Evolutionary conservation across 2,888 invertebrate genomes (phyloP).

Genomic region (Drosophila prolongata): DNA sequence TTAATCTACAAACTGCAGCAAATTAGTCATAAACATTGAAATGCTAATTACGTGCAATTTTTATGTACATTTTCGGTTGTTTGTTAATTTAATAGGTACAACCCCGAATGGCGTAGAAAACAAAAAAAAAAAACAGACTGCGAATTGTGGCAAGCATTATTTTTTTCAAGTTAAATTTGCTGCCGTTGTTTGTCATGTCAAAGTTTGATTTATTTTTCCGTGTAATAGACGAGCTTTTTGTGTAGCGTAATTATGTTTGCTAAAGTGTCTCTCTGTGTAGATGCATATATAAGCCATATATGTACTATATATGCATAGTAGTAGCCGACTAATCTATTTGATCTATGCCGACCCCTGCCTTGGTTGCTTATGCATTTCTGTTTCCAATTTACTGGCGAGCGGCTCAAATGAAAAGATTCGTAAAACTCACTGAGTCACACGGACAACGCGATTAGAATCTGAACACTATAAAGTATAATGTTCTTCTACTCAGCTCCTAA

Average conservation of each 20-base stretch:
- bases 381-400: slow-evolving; percentile 56
- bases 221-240: slow-evolving; percentile 63
- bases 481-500: background rate
- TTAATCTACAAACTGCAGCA: slow-evolving; percentile 70
- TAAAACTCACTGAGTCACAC: slow-evolving; percentile 16
- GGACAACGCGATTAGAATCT: slow-evolving; percentile 31
- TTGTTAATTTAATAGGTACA: slow-evolving; percentile 59
- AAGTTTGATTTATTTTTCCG: slow-evolving; percentile 73
- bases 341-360: slow-evolving; percentile 67
- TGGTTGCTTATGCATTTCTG: slow-evolving; percentile 57
- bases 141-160: slow-evolving; percentile 41
- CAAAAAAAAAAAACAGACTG: slow-evolving; percentile 15
- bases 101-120: background rate
- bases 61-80: slow-evolving; percentile 54
- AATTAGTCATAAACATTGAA: slow-evolving; percentile 67
- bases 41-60: slow-evolving; percentile 69
- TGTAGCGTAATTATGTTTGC: slow-evolving; percentile 42
- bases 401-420: slow-evolving; percentile 67
- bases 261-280: slow-evolving; percentile 22
- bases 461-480: slow-evolving; percentile 10
- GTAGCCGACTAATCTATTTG: slow-evolving; percentile 69
- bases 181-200: slow-evolving; percentile 64
- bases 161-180: slow-evolving; percentile 30
- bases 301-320: slow-evolving; percentile 22
- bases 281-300: slow-evolving; percentile 14